These are phyloP conservation scores for Leptobrachium ailaonicum DNA, from an alignment of 2,113 vertebrate genomes.

Conservation along the genomic window DNA sequence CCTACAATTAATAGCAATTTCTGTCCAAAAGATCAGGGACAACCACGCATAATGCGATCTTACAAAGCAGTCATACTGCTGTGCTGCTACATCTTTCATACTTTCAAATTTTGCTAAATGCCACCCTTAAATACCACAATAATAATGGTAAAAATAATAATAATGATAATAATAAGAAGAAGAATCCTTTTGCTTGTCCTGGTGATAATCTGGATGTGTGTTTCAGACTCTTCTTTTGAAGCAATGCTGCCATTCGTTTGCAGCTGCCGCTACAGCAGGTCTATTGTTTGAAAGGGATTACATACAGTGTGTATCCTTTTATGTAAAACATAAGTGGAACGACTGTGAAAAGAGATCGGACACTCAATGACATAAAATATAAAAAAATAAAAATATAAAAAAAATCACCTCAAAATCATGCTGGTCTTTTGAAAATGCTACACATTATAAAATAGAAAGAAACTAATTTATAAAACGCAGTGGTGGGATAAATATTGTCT, in stretches of 20 bases:
- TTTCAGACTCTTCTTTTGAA: constrained; percentile 7
- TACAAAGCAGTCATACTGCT: not conserved
- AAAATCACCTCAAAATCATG: not conserved
- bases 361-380: not conserved
- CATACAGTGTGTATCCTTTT: constrained; percentile 6
- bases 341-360: not conserved
- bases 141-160: not conserved
- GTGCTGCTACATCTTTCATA: not conserved
- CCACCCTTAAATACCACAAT: constrained; percentile 1
- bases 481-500: too few species aligned
- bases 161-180: too few species aligned
- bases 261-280: constrained; percentile 18
- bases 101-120: not conserved
- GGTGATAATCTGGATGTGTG: not conserved
- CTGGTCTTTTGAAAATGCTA: too few species aligned
- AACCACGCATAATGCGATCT: too few species aligned
- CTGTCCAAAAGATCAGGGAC: not conserved
- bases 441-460: too few species aligned
- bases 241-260: constrained; percentile 9
- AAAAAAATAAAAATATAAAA: not conserved
- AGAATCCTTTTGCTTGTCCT: not conserved
- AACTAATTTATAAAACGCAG: too few species aligned
- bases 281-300: constrained; percentile 2
- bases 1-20: constrained; percentile 1
- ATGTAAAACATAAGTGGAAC: constrained; percentile 8